Percentiles rank a stretch among this genome's conserved stretches.
Conservation (phyloP, 2,888 invertebrate species). For the Apoda limacodes region DNA sequence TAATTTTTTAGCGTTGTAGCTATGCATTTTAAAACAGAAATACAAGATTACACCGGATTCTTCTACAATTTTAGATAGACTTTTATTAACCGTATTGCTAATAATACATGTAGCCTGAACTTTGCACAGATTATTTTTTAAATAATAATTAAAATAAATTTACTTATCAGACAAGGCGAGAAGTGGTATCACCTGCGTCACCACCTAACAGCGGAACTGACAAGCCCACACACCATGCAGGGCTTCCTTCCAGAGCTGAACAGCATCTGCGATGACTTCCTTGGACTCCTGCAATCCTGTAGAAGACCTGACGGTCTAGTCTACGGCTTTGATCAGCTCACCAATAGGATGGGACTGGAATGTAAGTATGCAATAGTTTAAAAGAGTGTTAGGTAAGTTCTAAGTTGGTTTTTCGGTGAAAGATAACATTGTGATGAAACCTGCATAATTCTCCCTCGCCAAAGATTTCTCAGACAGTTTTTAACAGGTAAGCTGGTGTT, state of each 20-base stretch:
- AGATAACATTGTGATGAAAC: no score
- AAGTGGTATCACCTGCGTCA: conserved; percentile 81
- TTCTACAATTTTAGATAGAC: no score
- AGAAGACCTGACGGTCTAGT: conserved; percentile 64
- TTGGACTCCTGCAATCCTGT: conserved; percentile 71
- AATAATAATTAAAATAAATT: not conserved
- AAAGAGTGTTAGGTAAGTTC: no score
- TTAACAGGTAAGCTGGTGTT: no score
- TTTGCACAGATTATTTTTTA: not conserved
- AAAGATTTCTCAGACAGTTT: no score
- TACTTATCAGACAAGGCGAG: conserved; percentile 75
- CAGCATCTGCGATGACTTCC: conserved; percentile 82
- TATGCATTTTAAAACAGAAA: no score
- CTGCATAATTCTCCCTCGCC: no score
- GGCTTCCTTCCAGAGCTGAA: conserved; percentile 81
- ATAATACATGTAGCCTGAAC: not conserved
- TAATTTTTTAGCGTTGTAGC: no score
- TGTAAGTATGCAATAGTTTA: conserved; percentile 62
- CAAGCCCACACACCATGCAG: conserved; percentile 80
- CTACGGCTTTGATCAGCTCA: conserved; percentile 76
- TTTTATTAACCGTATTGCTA: no score
- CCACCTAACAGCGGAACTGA: conserved; percentile 79
- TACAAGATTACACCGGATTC: no score
- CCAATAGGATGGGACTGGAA: conserved; percentile 84
- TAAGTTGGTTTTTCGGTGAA: no score